Evolutionary conservation across 2,888 invertebrate species (phyloP).

Genomic region (Chymomyza fuscimana): DNA sequence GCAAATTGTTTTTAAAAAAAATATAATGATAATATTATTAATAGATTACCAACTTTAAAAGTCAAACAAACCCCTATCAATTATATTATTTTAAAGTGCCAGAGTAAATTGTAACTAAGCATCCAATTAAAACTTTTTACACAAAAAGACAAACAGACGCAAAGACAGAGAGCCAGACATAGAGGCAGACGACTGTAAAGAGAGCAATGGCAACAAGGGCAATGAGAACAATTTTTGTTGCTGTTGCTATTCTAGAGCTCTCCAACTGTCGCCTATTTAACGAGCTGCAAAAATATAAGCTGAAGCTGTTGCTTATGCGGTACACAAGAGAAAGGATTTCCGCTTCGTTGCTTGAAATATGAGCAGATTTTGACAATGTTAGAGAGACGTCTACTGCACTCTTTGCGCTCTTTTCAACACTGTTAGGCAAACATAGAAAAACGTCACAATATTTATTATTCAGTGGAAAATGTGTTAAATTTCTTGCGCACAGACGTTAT

Average conservation of each 20-base stretch:
- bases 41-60: background rate
- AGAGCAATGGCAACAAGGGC: constrained; percentile 14
- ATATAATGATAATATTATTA: background rate
- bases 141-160: constrained; percentile 24
- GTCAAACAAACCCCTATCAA: background rate
- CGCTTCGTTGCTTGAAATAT: constrained; percentile 73
- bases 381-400: constrained; percentile 16
- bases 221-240: constrained; percentile 8
- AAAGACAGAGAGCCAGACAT: constrained; percentile 18
- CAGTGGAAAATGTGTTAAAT: constrained; percentile 61
- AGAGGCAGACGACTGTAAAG: constrained; percentile 29
- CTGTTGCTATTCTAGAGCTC: constrained; percentile 46
- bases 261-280: constrained; percentile 67
- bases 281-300: constrained; percentile 67
- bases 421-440: constrained; percentile 4
- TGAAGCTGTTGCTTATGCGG: constrained; percentile 16
- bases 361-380: constrained; percentile 62
- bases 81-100: background rate
- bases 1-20: no score
- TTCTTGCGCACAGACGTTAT: constrained; percentile 36
- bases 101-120: constrained; percentile 47
- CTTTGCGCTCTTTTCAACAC: constrained; percentile 9
- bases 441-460: constrained; percentile 56
- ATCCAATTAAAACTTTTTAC: constrained; percentile 68
- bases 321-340: constrained; percentile 61